These are phyloP conservation scores for Theristus sp. DNA, from an alignment of 2,888 invertebrate species.

Conservation along the genomic window DNA sequence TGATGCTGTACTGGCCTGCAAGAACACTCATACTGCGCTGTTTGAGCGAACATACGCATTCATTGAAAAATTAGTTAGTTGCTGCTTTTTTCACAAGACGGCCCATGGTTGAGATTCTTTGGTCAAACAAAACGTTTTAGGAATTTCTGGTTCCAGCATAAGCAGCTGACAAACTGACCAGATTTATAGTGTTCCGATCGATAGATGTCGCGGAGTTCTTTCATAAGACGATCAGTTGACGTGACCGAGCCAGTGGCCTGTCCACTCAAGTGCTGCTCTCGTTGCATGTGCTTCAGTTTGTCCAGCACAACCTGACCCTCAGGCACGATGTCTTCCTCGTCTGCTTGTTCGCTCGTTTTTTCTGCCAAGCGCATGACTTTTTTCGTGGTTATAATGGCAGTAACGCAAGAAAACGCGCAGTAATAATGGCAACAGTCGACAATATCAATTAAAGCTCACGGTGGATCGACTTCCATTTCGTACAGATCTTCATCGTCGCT, in stretches of 20 bases:
- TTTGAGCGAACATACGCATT: too few relatives aligned
- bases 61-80: too few relatives aligned
- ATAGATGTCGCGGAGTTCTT: conserved; percentile 93
- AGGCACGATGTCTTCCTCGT: conserved; percentile 31
- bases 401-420: neutral
- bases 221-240: conserved; percentile 96
- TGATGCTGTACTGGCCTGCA: conserved; percentile 52
- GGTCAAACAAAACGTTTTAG: too few relatives aligned
- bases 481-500: conserved; percentile 34
- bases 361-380: neutral
- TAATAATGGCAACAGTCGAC: conserved; percentile 8
- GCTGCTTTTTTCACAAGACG: too few relatives aligned
- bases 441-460: neutral
- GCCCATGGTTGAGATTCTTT: too few relatives aligned
- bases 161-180: conserved; percentile 32
- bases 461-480: neutral
- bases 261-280: conserved; percentile 59
- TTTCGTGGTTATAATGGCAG: neutral
- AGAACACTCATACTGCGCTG: conserved; percentile 11
- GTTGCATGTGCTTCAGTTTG: conserved; percentile 74
- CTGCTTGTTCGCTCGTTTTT: conserved; percentile 10
- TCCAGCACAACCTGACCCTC: conserved; percentile 47
- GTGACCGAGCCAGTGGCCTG: conserved; percentile 56
- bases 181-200: conserved; percentile 89
- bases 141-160: neutral